Percentiles rank a stretch among this genome's conserved stretches.
Conservation (phyloP, 64 coral and sea anemone genomes). For the Stichodactyla helianthus region DNA sequence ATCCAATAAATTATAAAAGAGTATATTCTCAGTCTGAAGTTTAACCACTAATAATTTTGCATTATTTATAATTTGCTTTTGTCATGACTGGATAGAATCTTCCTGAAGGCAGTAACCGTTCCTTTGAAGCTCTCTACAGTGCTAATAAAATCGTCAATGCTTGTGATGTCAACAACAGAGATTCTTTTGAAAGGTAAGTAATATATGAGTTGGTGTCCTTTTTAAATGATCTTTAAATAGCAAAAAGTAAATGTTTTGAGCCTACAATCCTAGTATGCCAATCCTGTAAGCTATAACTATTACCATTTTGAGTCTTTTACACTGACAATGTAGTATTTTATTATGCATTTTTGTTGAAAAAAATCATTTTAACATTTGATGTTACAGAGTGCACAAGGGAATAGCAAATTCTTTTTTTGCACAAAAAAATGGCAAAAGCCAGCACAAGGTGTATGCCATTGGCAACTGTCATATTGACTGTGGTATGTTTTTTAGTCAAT, state of each 20-base stretch:
- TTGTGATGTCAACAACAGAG: constrained; percentile 62
- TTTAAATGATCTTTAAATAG: too few species aligned
- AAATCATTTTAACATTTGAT: not conserved
- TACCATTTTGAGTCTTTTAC: too few species aligned
- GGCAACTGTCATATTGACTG: constrained; percentile 97
- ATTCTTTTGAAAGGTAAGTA: constrained; percentile 57
- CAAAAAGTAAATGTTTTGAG: too few species aligned
- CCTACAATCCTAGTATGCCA: too few species aligned
- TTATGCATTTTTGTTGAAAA: not conserved
- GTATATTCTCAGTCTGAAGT: too few species aligned
- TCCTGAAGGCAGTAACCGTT: constrained; percentile 65
- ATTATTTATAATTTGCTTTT: too few species aligned
- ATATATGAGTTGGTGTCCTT: too few species aligned
- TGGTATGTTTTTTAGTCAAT: constrained; percentile 40
- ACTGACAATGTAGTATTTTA: too few species aligned
- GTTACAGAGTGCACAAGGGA: constrained; percentile 46
- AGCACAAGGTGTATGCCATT: constrained; percentile 87
- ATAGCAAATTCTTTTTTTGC: constrained; percentile 63
- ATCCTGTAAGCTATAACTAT: too few species aligned
- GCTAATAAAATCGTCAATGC: constrained; percentile 92
- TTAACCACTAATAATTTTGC: too few species aligned
- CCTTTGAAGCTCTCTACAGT: constrained; percentile 73
- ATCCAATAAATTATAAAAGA: too few species aligned
- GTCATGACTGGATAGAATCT: constrained; percentile 52
- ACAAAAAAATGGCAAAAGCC: constrained; percentile 80